These are phyloP conservation scores for Martes flavigula DNA, from an alignment of 2,797 vertebrate species.

Conservation along the genomic window DNA sequence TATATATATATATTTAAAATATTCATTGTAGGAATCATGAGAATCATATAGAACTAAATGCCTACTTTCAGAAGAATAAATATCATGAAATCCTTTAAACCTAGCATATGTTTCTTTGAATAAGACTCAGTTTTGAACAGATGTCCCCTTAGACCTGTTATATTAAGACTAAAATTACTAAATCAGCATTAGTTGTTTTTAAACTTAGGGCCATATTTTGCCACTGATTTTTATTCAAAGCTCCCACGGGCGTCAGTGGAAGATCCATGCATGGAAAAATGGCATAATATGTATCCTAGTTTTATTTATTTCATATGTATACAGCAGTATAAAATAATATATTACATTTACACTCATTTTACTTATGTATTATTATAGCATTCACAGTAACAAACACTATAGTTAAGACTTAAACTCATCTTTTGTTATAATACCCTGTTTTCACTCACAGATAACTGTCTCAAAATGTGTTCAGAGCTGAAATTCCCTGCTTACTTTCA, in stretches of 20 bases:
- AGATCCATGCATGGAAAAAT: constrained; percentile 77
- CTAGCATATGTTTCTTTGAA: constrained; percentile 57
- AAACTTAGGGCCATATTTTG: constrained; percentile 54
- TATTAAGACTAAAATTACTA: constrained; percentile 57
- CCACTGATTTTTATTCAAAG: constrained; percentile 66
- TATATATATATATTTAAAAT: background rate
- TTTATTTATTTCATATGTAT: constrained; percentile 83
- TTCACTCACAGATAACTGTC: constrained; percentile 80
- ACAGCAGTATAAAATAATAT: constrained; percentile 84
- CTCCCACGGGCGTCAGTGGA: constrained; percentile 66
- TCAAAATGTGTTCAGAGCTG: constrained; percentile 61
- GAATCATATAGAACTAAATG: background rate
- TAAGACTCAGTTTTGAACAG: constrained; percentile 44
- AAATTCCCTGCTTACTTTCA: constrained; percentile 68
- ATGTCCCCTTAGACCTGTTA: constrained; percentile 55
- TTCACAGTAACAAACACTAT: constrained; percentile 82
- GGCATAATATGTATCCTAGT: constrained; percentile 72
- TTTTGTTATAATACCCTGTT: constrained; percentile 81
- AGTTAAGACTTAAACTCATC: constrained; percentile 79
- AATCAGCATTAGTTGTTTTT: constrained; percentile 69
- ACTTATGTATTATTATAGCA: constrained; percentile 79
- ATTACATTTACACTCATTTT: constrained; percentile 81
- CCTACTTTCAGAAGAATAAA: constrained; percentile 36
- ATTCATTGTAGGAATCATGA: constrained; percentile 27
- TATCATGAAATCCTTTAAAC: constrained; percentile 48